Base-by-base conservation (phyloP, 2,888 invertebrate species). In the Heliconius ismenius region DNA sequence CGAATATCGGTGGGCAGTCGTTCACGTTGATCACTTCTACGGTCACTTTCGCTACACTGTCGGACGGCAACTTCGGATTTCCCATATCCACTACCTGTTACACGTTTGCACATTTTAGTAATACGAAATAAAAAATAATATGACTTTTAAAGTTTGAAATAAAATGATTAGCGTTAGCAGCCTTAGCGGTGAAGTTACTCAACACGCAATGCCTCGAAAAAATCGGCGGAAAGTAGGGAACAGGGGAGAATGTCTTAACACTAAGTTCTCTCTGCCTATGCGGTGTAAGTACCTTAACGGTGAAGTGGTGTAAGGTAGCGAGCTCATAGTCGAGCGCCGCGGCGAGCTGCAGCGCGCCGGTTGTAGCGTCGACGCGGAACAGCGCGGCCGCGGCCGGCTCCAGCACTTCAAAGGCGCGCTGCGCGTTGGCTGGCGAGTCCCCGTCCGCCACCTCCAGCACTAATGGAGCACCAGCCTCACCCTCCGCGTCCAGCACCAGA, bases 1-100 rank as follows among this genome's bases (percentile, higher is more conserved):
- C 91, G 90, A 99, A 98, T 74, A 94, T 92, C 4, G 98, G 98
- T n/a, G 98, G 96, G 83, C 98, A 97, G 88, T 98, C 98, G 91
- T 99, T 98, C 10, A 98, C 96, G 90, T 98, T 98, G 10, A 92
- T 95, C 49, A 99, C 96, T 77, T 94, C 92, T 39, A 99, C 97
- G 80, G 95, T 93, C 21, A 99, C 98, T 79, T 95, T 95, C 0
- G 98, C 98, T 18, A 96, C 96, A 76, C 96, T 96, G 83, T 96
- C 96, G 0, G 98, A 97, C 32, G 97, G 96, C 36, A 98, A 92
- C 74, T 96, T 96, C 3, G 99, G 98, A 80, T 96, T 96, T 0
- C 98, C 99, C 87, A 96, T 94, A 90, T 98, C 98, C 54, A 96
- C 95, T 4, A 97, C 97, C 95, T 95, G 78, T 11, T 81, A 76